These are phyloP conservation scores for Poecile montanus DNA, from an alignment of 2,797 vertebrate species.

Conservation along the genomic window DNA sequence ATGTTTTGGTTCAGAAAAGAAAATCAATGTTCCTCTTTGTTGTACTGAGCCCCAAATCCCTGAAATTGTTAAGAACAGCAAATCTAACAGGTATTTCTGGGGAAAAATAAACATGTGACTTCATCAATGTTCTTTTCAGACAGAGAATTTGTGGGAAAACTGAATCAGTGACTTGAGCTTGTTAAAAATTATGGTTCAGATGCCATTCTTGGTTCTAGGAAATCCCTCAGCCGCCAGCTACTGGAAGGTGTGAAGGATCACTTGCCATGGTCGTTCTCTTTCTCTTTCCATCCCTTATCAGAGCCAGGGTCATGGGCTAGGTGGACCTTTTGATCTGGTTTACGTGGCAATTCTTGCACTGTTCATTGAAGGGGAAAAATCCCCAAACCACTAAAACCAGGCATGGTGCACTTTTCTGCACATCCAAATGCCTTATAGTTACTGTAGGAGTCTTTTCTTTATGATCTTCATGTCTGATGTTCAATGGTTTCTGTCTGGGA, in stretches of 20 bases:
- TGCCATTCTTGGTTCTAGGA: not conserved
- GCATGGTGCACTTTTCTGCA: not conserved
- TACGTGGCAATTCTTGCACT: not conserved
- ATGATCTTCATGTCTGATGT: not conserved
- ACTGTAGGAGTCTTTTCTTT: not conserved
- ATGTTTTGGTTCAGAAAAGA: not conserved
- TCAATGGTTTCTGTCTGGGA: not conserved
- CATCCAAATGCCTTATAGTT: not conserved
- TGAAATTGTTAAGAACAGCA: not conserved
- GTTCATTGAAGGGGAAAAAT: not conserved
- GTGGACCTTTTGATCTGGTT: not conserved
- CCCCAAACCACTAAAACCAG: not conserved
- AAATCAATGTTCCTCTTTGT: not conserved
- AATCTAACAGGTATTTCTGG: not conserved
- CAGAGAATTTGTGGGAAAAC: not conserved
- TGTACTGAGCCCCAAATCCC: not conserved
- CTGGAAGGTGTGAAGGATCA: not conserved
- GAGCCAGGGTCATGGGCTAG: not conserved
- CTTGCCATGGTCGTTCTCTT: not conserved
- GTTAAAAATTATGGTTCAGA: not conserved
- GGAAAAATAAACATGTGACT: not conserved
- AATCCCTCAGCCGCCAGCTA: not conserved
- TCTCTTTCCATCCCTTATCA: not conserved
- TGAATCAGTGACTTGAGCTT: not conserved
- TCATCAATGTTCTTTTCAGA: not conserved